Evolutionary conservation across 2,113 vertebrate species (phyloP).

Genomic region (Axis porcinus): DNA sequence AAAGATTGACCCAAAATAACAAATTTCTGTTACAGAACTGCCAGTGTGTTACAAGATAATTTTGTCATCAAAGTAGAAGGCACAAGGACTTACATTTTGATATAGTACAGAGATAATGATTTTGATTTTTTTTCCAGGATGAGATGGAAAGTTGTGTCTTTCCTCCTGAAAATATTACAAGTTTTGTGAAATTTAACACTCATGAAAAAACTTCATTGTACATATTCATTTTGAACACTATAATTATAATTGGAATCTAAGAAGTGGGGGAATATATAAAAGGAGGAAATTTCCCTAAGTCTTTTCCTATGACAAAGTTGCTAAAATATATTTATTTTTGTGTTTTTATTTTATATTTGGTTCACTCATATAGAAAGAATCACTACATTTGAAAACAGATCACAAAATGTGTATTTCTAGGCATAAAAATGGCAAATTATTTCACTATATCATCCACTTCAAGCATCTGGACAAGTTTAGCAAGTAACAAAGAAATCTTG

Average conservation of each 20-base stretch:
- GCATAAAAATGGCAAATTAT: neutral
- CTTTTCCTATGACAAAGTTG: neutral
- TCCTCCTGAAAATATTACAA: neutral
- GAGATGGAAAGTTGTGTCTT: neutral
- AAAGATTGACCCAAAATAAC: slow-evolving; percentile 13
- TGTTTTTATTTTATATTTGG: neutral
- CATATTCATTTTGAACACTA: neutral
- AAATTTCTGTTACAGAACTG: neutral
- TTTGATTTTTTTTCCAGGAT: neutral
- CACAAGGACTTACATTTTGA: neutral
- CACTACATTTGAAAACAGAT: neutral
- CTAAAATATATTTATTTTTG: neutral
- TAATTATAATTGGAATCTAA: neutral
- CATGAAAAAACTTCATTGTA: neutral
- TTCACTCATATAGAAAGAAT: neutral
- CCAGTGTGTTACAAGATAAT: neutral
- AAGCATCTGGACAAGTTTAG: neutral
- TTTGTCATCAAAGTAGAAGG: neutral
- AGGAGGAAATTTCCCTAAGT: neutral
- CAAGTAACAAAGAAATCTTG: neutral
- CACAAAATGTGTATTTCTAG: neutral
- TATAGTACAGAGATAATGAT: neutral
- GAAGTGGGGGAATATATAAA: neutral
- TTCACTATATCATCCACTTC: neutral
- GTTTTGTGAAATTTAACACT: neutral